Base-by-base conservation (phyloP, 2,888 invertebrate genomes). In the Caenorhabditis wallacei region DNA sequence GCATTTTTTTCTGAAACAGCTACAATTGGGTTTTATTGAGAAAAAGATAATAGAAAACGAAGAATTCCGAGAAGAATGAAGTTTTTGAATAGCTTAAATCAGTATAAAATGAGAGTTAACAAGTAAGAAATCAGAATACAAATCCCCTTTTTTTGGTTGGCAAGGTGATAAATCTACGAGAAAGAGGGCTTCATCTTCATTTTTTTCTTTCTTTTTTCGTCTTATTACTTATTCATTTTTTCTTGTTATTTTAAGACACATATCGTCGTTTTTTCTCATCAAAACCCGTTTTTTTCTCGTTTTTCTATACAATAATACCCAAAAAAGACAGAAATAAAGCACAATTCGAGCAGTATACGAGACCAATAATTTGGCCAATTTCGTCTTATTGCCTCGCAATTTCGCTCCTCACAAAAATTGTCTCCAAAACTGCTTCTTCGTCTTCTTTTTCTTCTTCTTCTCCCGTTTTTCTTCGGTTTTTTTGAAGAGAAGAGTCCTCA, bases 331-430 rank as follows among this genome's bases (percentile, higher is more conserved):
- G 56, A 51, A 66, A 63, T 48, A 66, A 66, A 54, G 64, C 56
- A 56, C 78, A 63, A 61, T 46, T 46, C n/a, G 48, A 64, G 64
- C 63, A 54, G 22, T 24, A 37, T 54, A 37, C 61, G 69, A 78
- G 61, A 69, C 70, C 71, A 70, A 70, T 75, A 80, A 80, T 72
- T 80, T 80, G 66, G 72, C 72, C 72, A 72, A 80, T 72, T 80
- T 71, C 68, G 66, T 71, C 66, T 64, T 78, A 68, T 78, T 61
- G 68, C 78, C 78, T 57, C 59, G 69, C 69, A 69, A 78, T 69
- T 78, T 69, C 61, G 57, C 74, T 46, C 74, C 69, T 53, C 69
- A 69, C 76, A 69, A 69, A 78, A 69, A 54, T 78, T 8, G 40
- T 37, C 63, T 63, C 46, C 63, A 63, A n/a, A 59, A 59, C 51